A percentile compares a stretch with the other conserved stretches of the same genome.
These are phyloP conservation scores for Nemoura dubitans DNA, from an alignment of 2,888 invertebrate genomes.

Conservation along the genomic window DNA sequence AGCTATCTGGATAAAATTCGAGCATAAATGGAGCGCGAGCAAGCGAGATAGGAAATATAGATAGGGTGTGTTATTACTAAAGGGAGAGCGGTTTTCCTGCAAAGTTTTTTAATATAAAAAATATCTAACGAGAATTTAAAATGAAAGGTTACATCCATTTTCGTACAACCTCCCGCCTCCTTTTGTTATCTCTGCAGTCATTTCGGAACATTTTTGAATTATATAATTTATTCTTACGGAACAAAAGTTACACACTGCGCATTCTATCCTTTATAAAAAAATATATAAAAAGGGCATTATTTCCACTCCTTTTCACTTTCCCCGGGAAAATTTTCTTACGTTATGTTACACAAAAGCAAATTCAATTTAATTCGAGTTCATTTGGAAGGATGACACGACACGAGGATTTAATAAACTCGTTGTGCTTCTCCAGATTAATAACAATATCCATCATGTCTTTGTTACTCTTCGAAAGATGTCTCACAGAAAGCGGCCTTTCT, in stretches of 20 bases:
- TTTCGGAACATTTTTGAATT: not conserved
- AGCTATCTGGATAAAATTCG: not conserved
- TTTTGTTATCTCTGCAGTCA: constrained; percentile 12
- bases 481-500: not conserved
- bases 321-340: not conserved
- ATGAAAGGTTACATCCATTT: constrained; percentile 7
- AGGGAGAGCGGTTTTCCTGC: not conserved
- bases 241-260: not conserved
- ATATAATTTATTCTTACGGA: constrained; percentile 12
- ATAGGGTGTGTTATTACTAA: constrained; percentile 4
- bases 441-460: not conserved
- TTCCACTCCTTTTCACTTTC: not conserved
- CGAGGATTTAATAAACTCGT: not conserved
- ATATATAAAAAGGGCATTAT: not conserved
- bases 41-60: constrained; percentile 4
- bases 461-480: not conserved
- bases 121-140: constrained; percentile 12
- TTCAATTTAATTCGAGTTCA: not conserved
- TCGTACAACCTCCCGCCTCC: not conserved
- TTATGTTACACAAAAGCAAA: not conserved
- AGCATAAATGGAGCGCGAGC: not conserved
- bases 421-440: not conserved
- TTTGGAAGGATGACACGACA: not conserved
- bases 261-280: not conserved
- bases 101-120: constrained; percentile 12